These are phyloP conservation scores for Leptinotarsa defecta DNA, from an alignment of 1,140 invertebrate genomes.

Conservation along the genomic window DNA sequence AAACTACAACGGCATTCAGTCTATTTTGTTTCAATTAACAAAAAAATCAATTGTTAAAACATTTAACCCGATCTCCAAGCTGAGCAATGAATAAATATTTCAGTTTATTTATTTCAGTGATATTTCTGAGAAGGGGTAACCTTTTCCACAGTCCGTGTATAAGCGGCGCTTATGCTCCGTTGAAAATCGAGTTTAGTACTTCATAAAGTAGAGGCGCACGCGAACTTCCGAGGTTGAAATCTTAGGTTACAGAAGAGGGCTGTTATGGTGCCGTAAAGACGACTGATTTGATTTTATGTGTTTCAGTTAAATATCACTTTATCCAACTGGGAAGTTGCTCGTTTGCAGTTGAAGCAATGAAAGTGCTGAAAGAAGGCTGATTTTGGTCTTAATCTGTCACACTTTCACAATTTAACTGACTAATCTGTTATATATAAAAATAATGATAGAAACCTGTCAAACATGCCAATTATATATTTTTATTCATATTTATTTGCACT, in stretches of 20 bases:
- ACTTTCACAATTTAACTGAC: too few species aligned
- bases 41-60: too few species aligned
- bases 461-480: too few species aligned
- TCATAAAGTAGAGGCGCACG: slow-evolving; percentile 56
- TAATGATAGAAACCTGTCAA: too few species aligned
- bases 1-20: too few species aligned
- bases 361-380: not conserved
- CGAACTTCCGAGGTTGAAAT: slow-evolving; percentile 54
- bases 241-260: slow-evolving; percentile 53
- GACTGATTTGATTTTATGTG: slow-evolving; percentile 56
- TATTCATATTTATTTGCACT: too few species aligned
- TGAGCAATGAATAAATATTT: too few species aligned
- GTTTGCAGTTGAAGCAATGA: not conserved
- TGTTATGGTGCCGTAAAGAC: slow-evolving; percentile 56
- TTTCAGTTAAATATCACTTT: slow-evolving; percentile 55
- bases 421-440: too few species aligned
- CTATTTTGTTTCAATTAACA: too few species aligned
- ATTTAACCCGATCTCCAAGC: too few species aligned
- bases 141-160: not conserved
- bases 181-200: slow-evolving; percentile 50
- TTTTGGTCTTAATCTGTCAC: too few species aligned
- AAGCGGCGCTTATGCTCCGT: slow-evolving; percentile 10
- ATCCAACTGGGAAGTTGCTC: slow-evolving; percentile 35
- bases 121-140: not conserved
- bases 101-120: too few species aligned